Evolutionary conservation across 2,888 invertebrate species (phyloP).

Genomic region (Diabrotica balteata): DNA sequence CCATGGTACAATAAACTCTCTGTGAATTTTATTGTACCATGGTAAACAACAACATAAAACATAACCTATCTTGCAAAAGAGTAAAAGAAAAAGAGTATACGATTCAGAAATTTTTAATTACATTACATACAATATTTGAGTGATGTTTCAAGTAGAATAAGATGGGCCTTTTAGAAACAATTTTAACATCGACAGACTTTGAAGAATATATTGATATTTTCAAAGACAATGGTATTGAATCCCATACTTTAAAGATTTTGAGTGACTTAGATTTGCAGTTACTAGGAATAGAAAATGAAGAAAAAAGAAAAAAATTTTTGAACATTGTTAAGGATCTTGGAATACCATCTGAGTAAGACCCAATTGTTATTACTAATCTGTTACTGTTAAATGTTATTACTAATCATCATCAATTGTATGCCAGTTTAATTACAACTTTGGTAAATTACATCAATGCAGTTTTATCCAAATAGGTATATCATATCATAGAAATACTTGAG

Average conservation of each 20-base stretch:
- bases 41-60: too few species aligned
- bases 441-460: too few species aligned
- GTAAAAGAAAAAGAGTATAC: too few species aligned
- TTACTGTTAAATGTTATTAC: neutral
- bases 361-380: constrained; percentile 1
- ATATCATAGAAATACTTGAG: too few species aligned
- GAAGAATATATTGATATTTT: constrained; percentile 48
- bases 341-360: constrained; percentile 50
- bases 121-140: too few species aligned
- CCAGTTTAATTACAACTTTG: neutral
- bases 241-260: constrained; percentile 46
- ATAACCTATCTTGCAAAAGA: too few species aligned
- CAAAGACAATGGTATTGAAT: constrained; percentile 43
- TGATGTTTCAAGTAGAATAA: neutral
- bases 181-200: constrained; percentile 47
- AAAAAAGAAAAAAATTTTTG: constrained; percentile 37
- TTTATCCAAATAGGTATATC: too few species aligned
- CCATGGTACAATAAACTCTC: too few species aligned
- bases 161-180: constrained; percentile 49
- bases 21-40: too few species aligned
- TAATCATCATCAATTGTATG: neutral
- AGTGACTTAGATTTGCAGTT: constrained; percentile 46
- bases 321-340: constrained; percentile 41
- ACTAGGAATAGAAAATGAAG: constrained; percentile 44
- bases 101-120: too few species aligned